A percentile compares a stretch with the other conserved stretches of the same genome.
Conservation (phyloP, 1,140 invertebrate genomes). For the Panagrolaimus sp. region DNA sequence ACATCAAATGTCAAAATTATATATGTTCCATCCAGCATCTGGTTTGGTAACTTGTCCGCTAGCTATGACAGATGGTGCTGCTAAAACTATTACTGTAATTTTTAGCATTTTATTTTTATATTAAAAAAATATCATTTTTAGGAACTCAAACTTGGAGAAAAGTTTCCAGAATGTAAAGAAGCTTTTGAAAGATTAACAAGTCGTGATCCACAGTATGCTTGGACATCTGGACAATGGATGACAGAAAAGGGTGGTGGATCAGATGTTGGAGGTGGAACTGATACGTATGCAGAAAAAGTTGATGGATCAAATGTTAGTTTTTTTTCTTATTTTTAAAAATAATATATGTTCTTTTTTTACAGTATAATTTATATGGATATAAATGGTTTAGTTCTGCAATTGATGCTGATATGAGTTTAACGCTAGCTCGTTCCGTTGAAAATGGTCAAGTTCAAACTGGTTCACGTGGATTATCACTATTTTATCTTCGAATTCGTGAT, state of each 20-base stretch:
- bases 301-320: conserved; percentile 8
- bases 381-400: conserved; percentile 67
- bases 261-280: conserved; percentile 65
- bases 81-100: conserved; percentile 62
- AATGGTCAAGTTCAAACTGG: conserved; percentile 60
- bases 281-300: conserved; percentile 62
- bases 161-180: conserved; percentile 39
- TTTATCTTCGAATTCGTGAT: conserved; percentile 62
- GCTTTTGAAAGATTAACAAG: conserved; percentile 60
- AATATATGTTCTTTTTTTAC: conserved; percentile 50
- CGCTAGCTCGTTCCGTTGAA: conserved; percentile 62
- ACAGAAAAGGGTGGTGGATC: conserved; percentile 66
- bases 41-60: conserved; percentile 65
- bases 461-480: conserved; percentile 63
- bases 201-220: conserved; percentile 62
- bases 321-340: background rate
- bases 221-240: conserved; percentile 69
- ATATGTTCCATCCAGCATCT: conserved; percentile 63
- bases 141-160: conserved; percentile 35
- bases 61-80: conserved; percentile 68
- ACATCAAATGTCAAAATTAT: conserved; percentile 65
- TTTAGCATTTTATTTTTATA: background rate
- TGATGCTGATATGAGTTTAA: conserved; percentile 65
- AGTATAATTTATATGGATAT: conserved; percentile 63
- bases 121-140: conserved; percentile 20